phyloP scores from a whole-genome alignment of 2,888 invertebrate species.

The Tinea semifulvella region DNA sequence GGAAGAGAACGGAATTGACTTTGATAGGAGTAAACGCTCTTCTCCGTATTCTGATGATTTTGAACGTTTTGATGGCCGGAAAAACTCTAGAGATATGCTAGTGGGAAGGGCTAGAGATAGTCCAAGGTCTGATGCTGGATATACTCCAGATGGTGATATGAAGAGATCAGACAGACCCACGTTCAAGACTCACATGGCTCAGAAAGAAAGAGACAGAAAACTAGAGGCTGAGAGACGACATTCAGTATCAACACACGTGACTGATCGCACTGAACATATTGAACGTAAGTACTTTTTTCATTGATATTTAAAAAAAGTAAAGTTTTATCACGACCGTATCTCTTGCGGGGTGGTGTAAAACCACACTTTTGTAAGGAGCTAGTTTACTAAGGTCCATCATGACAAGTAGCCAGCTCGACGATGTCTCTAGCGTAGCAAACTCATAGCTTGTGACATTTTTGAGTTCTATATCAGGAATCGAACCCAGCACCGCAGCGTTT shows the following conservation, averaged over 20 bases:
- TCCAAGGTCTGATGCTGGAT: conserved; percentile 49
- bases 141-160: conserved; percentile 38
- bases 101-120: conserved; percentile 54
- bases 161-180: conserved; percentile 68
- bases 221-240: conserved; percentile 77
- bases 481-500: too few species aligned
- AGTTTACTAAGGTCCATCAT: too few species aligned
- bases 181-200: conserved; percentile 77
- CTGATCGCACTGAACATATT: conserved; percentile 70
- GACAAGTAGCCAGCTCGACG: too few species aligned
- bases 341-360: too few species aligned
- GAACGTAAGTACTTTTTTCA: conserved; percentile 43
- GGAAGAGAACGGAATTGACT: conserved; percentile 46
- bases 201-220: conserved; percentile 68
- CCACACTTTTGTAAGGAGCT: too few species aligned
- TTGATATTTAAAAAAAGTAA: too few species aligned
- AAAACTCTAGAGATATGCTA: conserved; percentile 60
- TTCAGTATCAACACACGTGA: conserved; percentile 78
- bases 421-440: too few species aligned
- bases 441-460: too few species aligned
- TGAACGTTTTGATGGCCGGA: conserved; percentile 54
- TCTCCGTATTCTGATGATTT: conserved; percentile 51
- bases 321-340: too few species aligned
- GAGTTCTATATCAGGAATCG: too few species aligned
- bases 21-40: conserved; percentile 42